Base-by-base conservation (phyloP, 2,888 invertebrate species). In the Fragum fragum region DNA sequence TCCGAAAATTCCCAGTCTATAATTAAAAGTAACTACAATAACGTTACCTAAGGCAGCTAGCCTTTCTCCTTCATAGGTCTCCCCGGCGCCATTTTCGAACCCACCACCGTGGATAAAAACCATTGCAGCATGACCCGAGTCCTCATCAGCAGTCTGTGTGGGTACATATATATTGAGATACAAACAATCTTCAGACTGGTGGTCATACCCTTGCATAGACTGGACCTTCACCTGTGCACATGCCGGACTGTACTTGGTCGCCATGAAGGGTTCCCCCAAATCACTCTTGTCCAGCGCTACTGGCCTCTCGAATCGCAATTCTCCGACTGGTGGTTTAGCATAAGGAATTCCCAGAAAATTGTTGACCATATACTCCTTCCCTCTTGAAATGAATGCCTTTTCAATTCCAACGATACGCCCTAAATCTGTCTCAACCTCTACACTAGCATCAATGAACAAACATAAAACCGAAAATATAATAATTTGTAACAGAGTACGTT, bases 111-210 rank as follows among this genome's bases (percentile, higher is more conserved):
- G 98, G 91, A 98, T 97, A 98, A 98, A 98, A 68, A 98, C 96
- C 86, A 98, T 95, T 91, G 98, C 97, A 73, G 98, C 97, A 90
- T 74, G 81, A 29, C 76, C 73, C 5, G 61, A 53, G 0, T 57
- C 63, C 14, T 42, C 28, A 23, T 71, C 77, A 9, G 71, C 61
- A 5, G 36, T 9, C n/a, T 55, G 69, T 42, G 16, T 53, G 14
- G 99, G 98, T 55, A 97, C 97, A 98, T 98, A 99, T 86, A 99
- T 96, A 94, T 98, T 99, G 92, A 99, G 95, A 94, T 98, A 99
- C 9, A 99, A 96, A 93, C 99, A 99, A 95, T 99, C 99, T 95
- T 99, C 99, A 36, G 97, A 53, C 29, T 26, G 21, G 11, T 52
- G 18, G 3, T 26, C 0, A 9, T 11, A 16, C 39, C 53, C 2